Base-by-base conservation (phyloP, 2,113 vertebrate genomes). In the Lepus europaeus region DNA sequence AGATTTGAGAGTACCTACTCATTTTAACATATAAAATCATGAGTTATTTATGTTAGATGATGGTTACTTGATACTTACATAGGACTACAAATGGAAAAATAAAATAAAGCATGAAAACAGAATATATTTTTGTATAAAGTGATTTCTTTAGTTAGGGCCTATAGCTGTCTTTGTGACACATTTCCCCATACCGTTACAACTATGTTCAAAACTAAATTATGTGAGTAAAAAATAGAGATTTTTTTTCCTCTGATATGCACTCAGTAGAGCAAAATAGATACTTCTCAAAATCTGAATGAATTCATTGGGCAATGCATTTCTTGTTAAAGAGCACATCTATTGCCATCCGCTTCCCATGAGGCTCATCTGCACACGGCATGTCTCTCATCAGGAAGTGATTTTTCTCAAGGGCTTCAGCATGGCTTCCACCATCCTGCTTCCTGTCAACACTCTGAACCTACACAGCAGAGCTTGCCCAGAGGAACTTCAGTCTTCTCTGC, bases 1-100 rank as follows among this genome's bases (percentile, higher is more conserved):
- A 96, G 66, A 87, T 89, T 86, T 66, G 83, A 93, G 74, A 94
- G 93, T 89, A 70, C 36, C 66, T 61, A 77, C 6, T 87, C 22
- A 72, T 93, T 91, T 93, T 39, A 87, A 76, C 61, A 78, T 79
- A 16, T n/a, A 95, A 92, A 90, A 87, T 51, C 63, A 63, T 78
- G 89, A 76, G 10, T 83, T 33, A 63, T 61, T 86, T 82, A 66
- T 72, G 73, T 85, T 81, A 27, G n/a, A 70, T 76, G 36, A 92
- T 9, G n/a, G 9, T 85, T 76, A 79, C 10, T 59, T 73, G 53
- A 68, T 89, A 93, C 6, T 10, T 45, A 66, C 16, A 2, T 78
- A 63, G 11, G 39, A 12, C 45, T 70, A 82, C 45, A 74, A 87
- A 78, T 79, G 11, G 13, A 70, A 66, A 87, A 61, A 63, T 2